Evolutionary conservation across 2,888 invertebrate species (phyloP).

Genomic region (Isoperla grammatica): DNA sequence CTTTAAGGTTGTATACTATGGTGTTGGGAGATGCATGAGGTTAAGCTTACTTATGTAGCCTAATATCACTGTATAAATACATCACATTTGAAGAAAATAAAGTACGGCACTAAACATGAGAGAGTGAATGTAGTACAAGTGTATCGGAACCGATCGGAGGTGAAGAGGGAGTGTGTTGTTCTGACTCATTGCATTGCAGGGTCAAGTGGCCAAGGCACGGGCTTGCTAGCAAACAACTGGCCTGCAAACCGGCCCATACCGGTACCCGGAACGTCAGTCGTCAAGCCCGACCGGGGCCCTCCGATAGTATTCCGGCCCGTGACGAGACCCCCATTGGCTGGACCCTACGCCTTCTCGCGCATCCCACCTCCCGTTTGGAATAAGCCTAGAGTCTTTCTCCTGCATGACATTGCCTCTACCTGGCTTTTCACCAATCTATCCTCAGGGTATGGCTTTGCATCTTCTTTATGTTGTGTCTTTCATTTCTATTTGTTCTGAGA

Average conservation of each 20-base stretch:
- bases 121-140: neutral
- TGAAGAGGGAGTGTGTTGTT: neutral
- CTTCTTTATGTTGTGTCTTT: slow-evolving; percentile 14
- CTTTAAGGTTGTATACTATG: neutral
- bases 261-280: slow-evolving; percentile 34
- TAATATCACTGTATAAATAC: too few species aligned
- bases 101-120: too few species aligned
- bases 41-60: too few species aligned
- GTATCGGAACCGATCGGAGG: neutral
- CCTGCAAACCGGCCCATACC: slow-evolving; percentile 36
- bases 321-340: slow-evolving; percentile 70
- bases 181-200: too few species aligned
- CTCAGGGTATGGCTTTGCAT: slow-evolving; percentile 53
- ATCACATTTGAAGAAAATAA: too few species aligned
- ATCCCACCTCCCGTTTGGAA: slow-evolving; percentile 74
- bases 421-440: slow-evolving; percentile 83
- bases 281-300: slow-evolving; percentile 49
- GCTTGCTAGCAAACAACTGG: slow-evolving; percentile 31
- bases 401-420: slow-evolving; percentile 64
- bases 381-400: slow-evolving; percentile 73
- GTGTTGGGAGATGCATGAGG: too few species aligned
- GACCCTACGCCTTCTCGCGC: slow-evolving; percentile 86
- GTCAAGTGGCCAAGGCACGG: neutral
- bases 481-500: slow-evolving; percentile 3
- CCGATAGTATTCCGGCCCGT: slow-evolving; percentile 44